These are phyloP conservation scores for Diadophis punctatus DNA, from an alignment of 2,113 vertebrate genomes.

Conservation along the genomic window DNA sequence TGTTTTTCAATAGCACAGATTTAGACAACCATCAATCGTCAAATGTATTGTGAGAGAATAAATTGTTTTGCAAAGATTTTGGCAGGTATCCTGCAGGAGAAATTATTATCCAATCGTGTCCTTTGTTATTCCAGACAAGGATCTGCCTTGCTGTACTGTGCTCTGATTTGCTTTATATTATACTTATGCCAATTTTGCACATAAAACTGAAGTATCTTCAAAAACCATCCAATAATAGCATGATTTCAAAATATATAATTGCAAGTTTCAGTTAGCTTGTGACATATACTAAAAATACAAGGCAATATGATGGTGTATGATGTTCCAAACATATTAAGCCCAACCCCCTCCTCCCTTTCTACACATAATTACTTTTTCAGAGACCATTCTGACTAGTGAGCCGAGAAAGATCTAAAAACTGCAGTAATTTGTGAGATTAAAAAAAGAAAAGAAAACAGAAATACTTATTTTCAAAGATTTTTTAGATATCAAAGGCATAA, in stretches of 20 bases:
- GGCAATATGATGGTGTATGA: background rate
- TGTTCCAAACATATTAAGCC: background rate
- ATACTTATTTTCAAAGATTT: background rate
- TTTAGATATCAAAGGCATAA: background rate
- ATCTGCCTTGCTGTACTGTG: background rate
- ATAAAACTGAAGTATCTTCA: background rate
- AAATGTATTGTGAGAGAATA: background rate
- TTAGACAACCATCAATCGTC: background rate
- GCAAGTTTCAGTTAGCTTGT: background rate
- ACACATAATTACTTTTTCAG: background rate
- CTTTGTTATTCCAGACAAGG: background rate
- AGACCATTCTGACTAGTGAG: background rate
- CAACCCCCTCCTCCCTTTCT: background rate
- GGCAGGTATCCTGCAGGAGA: background rate
- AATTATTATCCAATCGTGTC: background rate
- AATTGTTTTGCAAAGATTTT: background rate
- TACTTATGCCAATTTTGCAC: background rate
- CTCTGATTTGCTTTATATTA: background rate
- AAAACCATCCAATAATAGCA: background rate
- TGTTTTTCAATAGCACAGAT: background rate
- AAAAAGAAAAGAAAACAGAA: background rate
- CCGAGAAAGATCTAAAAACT: background rate
- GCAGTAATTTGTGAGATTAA: background rate
- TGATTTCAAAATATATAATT: background rate
- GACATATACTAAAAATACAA: background rate